phyloP scores from a whole-genome alignment of 2,888 invertebrate species.

The Quadroppia sp. region DNA sequence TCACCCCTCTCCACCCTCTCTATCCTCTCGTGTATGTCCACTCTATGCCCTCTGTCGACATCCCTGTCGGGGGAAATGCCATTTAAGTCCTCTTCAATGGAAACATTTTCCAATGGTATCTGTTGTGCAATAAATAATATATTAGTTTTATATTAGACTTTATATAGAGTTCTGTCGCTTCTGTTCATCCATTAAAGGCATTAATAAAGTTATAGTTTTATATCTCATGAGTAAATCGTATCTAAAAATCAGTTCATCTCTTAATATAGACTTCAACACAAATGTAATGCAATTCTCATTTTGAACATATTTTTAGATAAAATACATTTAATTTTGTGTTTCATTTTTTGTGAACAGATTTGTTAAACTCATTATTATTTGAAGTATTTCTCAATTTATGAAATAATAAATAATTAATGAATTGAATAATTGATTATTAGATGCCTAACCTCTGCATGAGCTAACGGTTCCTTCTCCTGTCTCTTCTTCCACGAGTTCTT shows the following conservation, averaged over 20 bases:
- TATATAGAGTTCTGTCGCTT: too few species aligned
- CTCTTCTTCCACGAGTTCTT: constrained; percentile 6
- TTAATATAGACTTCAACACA: background rate
- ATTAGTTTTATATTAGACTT: background rate
- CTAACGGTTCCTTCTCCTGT: constrained; percentile 23
- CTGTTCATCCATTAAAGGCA: too few species aligned
- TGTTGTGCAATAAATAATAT: constrained; percentile 12
- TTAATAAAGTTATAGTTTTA: too few species aligned
- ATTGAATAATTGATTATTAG: background rate
- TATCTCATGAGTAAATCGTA: too few species aligned
- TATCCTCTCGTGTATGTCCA: background rate
- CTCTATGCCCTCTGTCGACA: background rate
- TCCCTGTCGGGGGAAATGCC: constrained; percentile 17
- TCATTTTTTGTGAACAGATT: too few species aligned
- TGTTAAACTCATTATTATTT: too few species aligned
- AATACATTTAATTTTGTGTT: background rate
- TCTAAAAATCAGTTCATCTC: too few species aligned
- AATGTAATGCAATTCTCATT: constrained; percentile 18
- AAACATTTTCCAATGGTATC: constrained; percentile 29
- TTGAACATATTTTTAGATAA: constrained; percentile 29
- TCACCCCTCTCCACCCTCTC: constrained; percentile 21
- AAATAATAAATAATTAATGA: too few species aligned
- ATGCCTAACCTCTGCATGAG: constrained; percentile 27
- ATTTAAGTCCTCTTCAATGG: constrained; percentile 7
- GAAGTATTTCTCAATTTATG: too few species aligned